A percentile compares a stretch with the other conserved stretches of the same genome.
Conservation (phyloP, 2,797 vertebrate genomes). For the Sphaeramia orbicularis region DNA sequence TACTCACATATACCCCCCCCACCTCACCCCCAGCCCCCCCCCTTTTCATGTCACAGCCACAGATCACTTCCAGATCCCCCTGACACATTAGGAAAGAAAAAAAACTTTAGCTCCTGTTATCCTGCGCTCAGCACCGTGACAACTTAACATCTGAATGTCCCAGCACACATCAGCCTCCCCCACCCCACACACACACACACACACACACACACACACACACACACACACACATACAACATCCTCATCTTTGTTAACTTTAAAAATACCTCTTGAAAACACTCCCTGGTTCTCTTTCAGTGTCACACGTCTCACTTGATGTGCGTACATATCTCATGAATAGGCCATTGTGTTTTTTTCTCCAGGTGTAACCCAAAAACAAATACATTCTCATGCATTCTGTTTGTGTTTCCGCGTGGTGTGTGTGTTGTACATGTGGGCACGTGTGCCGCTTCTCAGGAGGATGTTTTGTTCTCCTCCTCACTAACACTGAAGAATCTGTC, state of each 20-base stretch:
- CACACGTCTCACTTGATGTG: constrained; percentile 24
- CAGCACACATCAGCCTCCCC: not conserved
- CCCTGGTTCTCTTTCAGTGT: not conserved
- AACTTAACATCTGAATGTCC: constrained; percentile 35
- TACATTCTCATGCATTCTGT: constrained; percentile 22
- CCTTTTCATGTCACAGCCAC: constrained; percentile 60
- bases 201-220: not conserved
- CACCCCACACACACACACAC: not conserved
- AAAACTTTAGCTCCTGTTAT: constrained; percentile 35
- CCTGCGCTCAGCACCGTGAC: constrained; percentile 35
- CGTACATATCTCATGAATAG: constrained; percentile 35
- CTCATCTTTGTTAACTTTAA: constrained; percentile 35
- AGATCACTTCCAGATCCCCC: constrained; percentile 77
- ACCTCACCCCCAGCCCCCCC: constrained; percentile 9
- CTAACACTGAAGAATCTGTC: constrained; percentile 64
- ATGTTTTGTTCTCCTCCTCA: constrained; percentile 55
- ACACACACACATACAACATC: constrained; percentile 1
- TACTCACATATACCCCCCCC: constrained; percentile 18
- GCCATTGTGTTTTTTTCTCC: constrained; percentile 40
- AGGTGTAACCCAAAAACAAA: constrained; percentile 32
- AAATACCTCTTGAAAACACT: constrained; percentile 17
- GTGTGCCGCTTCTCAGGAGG: constrained; percentile 39
- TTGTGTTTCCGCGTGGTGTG: constrained; percentile 6
- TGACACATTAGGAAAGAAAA: constrained; percentile 50
- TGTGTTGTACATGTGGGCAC: constrained; percentile 3